Evolutionary conservation across 2,797 vertebrate species (phyloP), one percentile per base, ranked within the genome.

Genomic region (Coracias cyanogaster): DNA sequence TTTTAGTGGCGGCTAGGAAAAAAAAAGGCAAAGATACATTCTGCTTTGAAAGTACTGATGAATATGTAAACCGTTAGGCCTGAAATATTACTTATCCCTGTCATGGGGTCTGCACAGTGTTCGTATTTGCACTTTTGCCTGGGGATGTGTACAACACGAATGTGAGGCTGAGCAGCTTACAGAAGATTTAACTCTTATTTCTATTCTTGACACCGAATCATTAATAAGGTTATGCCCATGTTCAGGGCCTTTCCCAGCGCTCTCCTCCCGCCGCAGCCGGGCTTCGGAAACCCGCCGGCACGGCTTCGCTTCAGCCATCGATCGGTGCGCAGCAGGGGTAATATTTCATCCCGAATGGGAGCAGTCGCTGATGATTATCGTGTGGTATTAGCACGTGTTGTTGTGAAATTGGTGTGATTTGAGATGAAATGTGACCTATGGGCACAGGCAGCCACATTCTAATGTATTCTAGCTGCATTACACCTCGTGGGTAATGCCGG

Each of bases 121-220:
- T 64, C 6, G 9, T 73, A 45, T 84, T 83, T 37, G 87, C 46
- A 51, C 88, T 84, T 95, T 81, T 86, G 78, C 92, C 86, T 29
- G 87, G 31, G 89, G 83, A 69, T 39, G 86, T 62, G 37, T 51
- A 11, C 74, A 58, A 6, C 51, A 21, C n/a, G 52, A 54, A 35
- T 3, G 69, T 41, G 67, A 58, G 43, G 82, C 94, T 81, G 73
- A 84, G 90, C 82, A 72, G 82, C 85, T 93, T 78, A 83, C 1
- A 39, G 82, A 85, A 94, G 93, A 82, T 93, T 89, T 76, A 65
- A 85, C 17, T 88, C 95, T 89, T 93, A 90, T 92, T 97, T 91
- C 62, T 96, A 72, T 94, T 96, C 93, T 82, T 22, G n/a, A 45
- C 4, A 24, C 71, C 0, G 57, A 95, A 90, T 91, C 86, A 58